These are phyloP conservation scores for Hedya salicella DNA, from an alignment of 2,888 invertebrate genomes.

Conservation along the genomic window DNA sequence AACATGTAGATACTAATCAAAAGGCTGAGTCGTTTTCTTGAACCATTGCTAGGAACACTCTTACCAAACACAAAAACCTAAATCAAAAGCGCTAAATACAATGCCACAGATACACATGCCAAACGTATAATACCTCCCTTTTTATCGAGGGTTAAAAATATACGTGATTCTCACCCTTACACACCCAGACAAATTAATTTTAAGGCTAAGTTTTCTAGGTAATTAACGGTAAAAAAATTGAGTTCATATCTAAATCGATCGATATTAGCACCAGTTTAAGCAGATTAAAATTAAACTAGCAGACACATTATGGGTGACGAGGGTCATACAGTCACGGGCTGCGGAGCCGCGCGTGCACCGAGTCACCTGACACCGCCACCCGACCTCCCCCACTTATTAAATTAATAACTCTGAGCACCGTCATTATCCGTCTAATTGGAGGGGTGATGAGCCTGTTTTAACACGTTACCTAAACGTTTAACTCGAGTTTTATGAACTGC, in stretches of 20 bases:
- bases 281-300: conserved; percentile 14
- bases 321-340: conserved; percentile 37
- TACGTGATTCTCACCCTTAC: too few species aligned
- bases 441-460: conserved; percentile 80
- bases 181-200: too few species aligned
- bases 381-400: conserved; percentile 80
- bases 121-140: too few species aligned
- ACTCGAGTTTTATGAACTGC: conserved; percentile 78
- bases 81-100: too few species aligned
- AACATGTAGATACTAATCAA: too few species aligned
- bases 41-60: too few species aligned
- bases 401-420: conserved; percentile 82
- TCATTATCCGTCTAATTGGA: conserved; percentile 82
- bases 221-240: too few species aligned
- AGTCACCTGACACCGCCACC: conserved; percentile 66
- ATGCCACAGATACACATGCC: too few species aligned
- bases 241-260: neutral
- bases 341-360: conserved; percentile 48
- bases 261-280: conserved; percentile 4
- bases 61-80: too few species aligned
- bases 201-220: too few species aligned
- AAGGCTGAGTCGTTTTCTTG: too few species aligned
- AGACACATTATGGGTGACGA: conserved; percentile 21
- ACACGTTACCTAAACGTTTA: conserved; percentile 79
- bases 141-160: too few species aligned